Evolutionary conservation across 2,113 vertebrate species (phyloP), one percentile per base, ranked within the genome.

Genomic region (Prionailurus bengalensis): DNA sequence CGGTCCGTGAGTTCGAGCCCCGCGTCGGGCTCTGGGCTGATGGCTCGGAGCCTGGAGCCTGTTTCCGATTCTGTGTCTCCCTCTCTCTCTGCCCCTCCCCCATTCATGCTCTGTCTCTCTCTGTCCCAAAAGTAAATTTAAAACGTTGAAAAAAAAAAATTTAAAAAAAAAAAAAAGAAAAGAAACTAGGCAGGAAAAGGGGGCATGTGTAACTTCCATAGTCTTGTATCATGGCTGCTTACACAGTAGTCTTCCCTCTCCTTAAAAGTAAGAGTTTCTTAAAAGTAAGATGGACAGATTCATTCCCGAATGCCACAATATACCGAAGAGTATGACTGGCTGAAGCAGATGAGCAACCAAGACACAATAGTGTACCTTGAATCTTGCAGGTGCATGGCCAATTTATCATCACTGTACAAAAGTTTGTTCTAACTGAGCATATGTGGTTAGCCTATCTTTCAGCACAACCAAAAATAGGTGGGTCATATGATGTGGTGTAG

Each of bases 381-480:
- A 42, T 92, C 63, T 83, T 94, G 36, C 63, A 83, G 19, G 45
- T 66, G 1, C 6, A 21, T 4, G 16, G 42, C 31, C 68, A 61
- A 95, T 82, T 65, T 86, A 73, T 86, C 63, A 83, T 33, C 48
- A 29, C 29, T 39, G 4, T 80, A 73, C 36, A 89, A 91, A 95
- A 89, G 3, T 82, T 89, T 84, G 53, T 68, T 97, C 27, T 61
- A 76, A 91, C 17, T 87, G 36, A 95, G 27, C 45, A 81, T 82
- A 92, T 17, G 15, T 39, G 53, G 17, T 79, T 23, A 61, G 21
- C 13, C 55, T 79, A 66, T 51, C 39, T 89, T 97, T 92, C 63
- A 74, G 78, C n/a, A 78, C 23, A 85, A 82, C 58, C 42, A 74
- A 92, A 31, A 89, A 31, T 42, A 53, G 25, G 58, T 45, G 65